These are phyloP conservation scores for Alouatta palliata DNA, from an alignment of 2,113 vertebrate species.

Conservation along the genomic window DNA sequence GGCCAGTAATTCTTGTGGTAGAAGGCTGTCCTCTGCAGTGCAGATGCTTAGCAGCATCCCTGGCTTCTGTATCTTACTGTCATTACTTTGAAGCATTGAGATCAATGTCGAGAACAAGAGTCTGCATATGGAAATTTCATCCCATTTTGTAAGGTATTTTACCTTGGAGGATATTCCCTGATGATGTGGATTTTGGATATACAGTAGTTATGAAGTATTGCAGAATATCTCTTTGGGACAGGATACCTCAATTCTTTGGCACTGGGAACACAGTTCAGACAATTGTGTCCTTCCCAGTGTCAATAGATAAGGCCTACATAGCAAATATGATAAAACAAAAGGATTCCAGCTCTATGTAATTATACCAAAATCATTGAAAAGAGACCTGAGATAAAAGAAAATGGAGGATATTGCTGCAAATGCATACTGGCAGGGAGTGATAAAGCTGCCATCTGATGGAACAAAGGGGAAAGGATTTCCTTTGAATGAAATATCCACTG, in stretches of 20 bases:
- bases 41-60: background rate
- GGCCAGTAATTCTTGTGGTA: background rate
- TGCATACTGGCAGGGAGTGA: constrained; percentile 6
- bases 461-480: background rate
- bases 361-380: constrained; percentile 1
- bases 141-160: background rate
- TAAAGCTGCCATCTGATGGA: background rate
- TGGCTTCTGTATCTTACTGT: background rate
- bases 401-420: background rate
- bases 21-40: background rate
- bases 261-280: background rate
- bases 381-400: constrained; percentile 15
- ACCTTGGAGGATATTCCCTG: background rate
- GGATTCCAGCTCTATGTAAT: constrained; percentile 15
- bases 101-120: background rate
- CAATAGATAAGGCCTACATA: background rate
- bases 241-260: background rate
- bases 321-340: constrained; percentile 39
- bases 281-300: background rate
- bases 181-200: background rate
- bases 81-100: background rate
- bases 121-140: background rate
- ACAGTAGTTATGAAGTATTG: background rate
- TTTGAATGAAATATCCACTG: background rate
- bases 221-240: background rate